Percentiles rank a stretch among this genome's conserved stretches.
These are phyloP conservation scores for Ammodytes marinus DNA, from an alignment of 2,113 vertebrate species.

Conservation along the genomic window DNA sequence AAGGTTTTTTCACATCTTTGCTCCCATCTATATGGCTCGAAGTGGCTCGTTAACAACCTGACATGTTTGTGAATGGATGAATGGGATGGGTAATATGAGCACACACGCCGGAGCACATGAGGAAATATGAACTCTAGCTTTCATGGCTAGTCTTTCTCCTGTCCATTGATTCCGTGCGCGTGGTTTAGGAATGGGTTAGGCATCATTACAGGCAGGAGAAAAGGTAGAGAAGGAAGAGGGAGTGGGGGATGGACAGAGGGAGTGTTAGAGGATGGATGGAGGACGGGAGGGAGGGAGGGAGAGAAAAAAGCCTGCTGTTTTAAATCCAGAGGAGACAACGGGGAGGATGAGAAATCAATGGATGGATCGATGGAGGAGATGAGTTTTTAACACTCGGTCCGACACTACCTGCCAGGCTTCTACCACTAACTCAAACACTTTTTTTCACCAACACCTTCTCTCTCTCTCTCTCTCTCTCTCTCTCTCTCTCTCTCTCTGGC, in stretches of 20 bases:
- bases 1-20: not conserved
- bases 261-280: slow-evolving; percentile 54
- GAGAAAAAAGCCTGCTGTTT: slow-evolving; percentile 74
- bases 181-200: slow-evolving; percentile 71
- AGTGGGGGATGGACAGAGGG: slow-evolving; percentile 70
- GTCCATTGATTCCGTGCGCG: slow-evolving; percentile 62
- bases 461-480: slow-evolving; percentile 49
- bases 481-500: slow-evolving; percentile 52
- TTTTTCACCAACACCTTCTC: slow-evolving; percentile 48
- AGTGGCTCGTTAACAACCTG: not conserved
- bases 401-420: slow-evolving; percentile 77
- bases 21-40: slow-evolving; percentile 4
- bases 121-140: slow-evolving; percentile 54
- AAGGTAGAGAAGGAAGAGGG: slow-evolving; percentile 43
- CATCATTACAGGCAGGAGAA: slow-evolving; percentile 60
- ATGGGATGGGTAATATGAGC: slow-evolving; percentile 29
- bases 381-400: slow-evolving; percentile 78
- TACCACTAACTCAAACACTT: slow-evolving; percentile 59
- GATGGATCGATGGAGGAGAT: slow-evolving; percentile 80
- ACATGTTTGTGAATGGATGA: slow-evolving; percentile 36
- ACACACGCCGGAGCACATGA: not conserved
- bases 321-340: slow-evolving; percentile 82
- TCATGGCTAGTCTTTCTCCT: slow-evolving; percentile 53
- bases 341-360: slow-evolving; percentile 83
- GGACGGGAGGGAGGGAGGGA: slow-evolving; percentile 13